Evolutionary conservation across 2,113 vertebrate genomes (phyloP), one percentile per base, ranked within the genome.

Genomic region (Loxodonta africana): DNA sequence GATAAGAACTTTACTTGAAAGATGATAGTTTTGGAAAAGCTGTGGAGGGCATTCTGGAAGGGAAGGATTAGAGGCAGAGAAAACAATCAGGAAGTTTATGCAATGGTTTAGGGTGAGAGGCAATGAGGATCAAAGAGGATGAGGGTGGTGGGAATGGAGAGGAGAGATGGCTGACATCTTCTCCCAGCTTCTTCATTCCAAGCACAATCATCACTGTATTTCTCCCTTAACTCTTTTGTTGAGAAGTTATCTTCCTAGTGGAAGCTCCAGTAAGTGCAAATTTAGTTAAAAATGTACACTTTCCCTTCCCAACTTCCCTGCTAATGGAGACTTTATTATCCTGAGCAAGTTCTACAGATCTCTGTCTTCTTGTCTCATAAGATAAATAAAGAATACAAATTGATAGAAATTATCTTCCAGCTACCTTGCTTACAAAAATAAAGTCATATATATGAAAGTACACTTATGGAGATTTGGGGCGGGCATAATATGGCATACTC

Each of bases 101-200:
- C 21, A 91, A 60, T 77, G 44, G 81, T 2, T 76, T 69, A 57
- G 51, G 67, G 89, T 93, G 71, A 97, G 82, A 87, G 28, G 57
- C 80, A 83, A 76, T 5, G 51, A 92, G 51, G 23, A 37, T 37
- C 53, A 41, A 44, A 48, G 87, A 17, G 51, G 41, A 41, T 4
- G 26, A 14, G 48, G 41, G 46, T 15, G 14, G 48, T 28, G n/a
- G 26, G n/a, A 21, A 51, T 60, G 46, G 30, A 88, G 15, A 30
- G 2, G 11, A 62, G 44, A 86, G 41, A 63, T 80, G 21, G 9
- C 11, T 33, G 57, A 26, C 0, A 51, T 6, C 2, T 60, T 3
- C 3, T 15, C 4, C 15, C 6, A 9, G 20, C 3, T 30, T 69
- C 67, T 88, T 41, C 2, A 15, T 44, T 48, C 48, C 48, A 81